Evolutionary conservation across 92 coral and sea anemone species (phyloP), one percentile per base, ranked within the genome.

Genomic region (Phenganax subtilis): DNA sequence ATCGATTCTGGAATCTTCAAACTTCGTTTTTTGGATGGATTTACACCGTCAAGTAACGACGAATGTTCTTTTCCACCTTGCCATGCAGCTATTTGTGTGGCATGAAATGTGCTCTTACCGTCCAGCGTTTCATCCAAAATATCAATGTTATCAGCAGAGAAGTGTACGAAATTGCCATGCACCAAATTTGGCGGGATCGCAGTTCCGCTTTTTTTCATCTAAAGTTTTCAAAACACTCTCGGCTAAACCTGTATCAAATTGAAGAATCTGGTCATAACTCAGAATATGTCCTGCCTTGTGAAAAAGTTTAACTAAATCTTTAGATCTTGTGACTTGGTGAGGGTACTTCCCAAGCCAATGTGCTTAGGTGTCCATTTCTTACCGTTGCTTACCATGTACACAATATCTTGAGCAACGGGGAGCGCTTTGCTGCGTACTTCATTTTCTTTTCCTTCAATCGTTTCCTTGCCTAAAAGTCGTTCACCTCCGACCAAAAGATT

Each of bases 81-180:
- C 87, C 88, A 80, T 11, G 86, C 89, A 55, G 93, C 89, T 8
- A 83, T 64, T 54, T 90, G 86, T 10, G 91, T 80, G 47, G 88
- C 88, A 66, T 86, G 86, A 55, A 89, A 90, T 0, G 91, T 87
- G 60, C 87, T 79, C 55, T 85, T 85, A 51, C 89, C 89, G 62
- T 88, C 89, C 71, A 79, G 12, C n/a, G 89, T 85, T 52, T 73
- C 81, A 30, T 85, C 89, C 5, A 61, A 67, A 8, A 87, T 90
- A 58, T 85, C 89, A 60, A 84, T 86, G 72, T 85, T 86, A 73
- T 90, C 93, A 0, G 87, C 93, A 6, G 90, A 63, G 68, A 87
- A 87, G 53, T 85, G 86, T n/a, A 71, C 54, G 54, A 82, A 83
- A 4, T 9, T 75, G 0, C 57, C 84, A 5, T 11, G 88, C 8